Base-by-base conservation (phyloP, 1,140 invertebrate genomes). In the Eulimnadia texana region DNA sequence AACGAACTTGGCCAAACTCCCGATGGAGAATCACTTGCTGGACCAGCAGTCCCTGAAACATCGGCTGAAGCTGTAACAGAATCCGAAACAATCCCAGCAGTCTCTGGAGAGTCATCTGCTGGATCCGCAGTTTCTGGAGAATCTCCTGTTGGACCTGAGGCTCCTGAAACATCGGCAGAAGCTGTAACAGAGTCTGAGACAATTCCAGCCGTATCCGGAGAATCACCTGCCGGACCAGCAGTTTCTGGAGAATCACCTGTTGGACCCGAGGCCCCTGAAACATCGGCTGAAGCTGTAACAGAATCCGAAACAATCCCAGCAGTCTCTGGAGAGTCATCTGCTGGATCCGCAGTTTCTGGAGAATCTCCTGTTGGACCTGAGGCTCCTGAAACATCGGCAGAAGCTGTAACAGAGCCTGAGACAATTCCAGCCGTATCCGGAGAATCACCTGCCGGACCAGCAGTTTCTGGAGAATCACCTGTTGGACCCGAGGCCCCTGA, bases 1-100 rank as follows among this genome's bases (percentile, higher is more conserved):
- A 62, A 58, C 29, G 50, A 63, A 52, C 52, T 29, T 52, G 33
- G 63, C 10, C 42, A 29, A 49, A 56, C 33, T 58, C 22, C 49
- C 55, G 50, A 25, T 25, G 53, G 10, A 55, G 28, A 53, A 58
- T 50, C 23, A 57, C 13, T 27, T 59, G 63, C 64, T 55, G 27
- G 33, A 3, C 58, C 9, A 60, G 29, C 11, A 49, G 2, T 25
- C 1, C n/a, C n/a, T 27, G 56, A 27, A 27, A 13, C 27, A 16
- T 11, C 56, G 2, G 13, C 56, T 3, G 25, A 27, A 22, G 22
- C 56, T 3, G 51, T n/a, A n/a, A n/a, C 24, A 22, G 11, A 11
- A 13, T 16, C 33, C 33, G 33, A 42, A 9, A 42, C 33, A 6
- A 16, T 9, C 16, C 6, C 6, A 42, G 33, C 33, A 6, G 33